Base-by-base conservation (phyloP, 2,113 vertebrate genomes). In the Sylvietta virens region DNA sequence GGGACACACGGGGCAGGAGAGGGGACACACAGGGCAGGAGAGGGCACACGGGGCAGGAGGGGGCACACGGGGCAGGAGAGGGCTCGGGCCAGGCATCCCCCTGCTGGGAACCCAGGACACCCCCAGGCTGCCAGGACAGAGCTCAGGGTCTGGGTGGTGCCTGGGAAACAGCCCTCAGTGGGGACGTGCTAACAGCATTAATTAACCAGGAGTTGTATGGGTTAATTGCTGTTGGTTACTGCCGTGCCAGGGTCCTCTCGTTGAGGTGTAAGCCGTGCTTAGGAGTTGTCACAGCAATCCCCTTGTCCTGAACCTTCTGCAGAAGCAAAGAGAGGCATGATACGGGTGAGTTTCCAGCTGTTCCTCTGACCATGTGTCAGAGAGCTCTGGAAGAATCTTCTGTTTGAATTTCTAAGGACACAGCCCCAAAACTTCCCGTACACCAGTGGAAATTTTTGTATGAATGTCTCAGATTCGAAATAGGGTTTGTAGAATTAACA, bases 21-120 rank as follows among this genome's bases (percentile, higher is more conserved):
- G n/a, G n/a, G n/a, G n/a, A n/a, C n/a, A n/a, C n/a, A n/a, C n/a
- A n/a, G n/a, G n/a, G n/a, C n/a, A n/a, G n/a, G n/a, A n/a, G n/a
- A n/a, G 33, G 44, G 23, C 15, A 15, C 1, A 1, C 28, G 7
- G 3, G 2, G 33, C n/a, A n/a, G n/a, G n/a, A n/a, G n/a, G n/a
- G n/a, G n/a, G n/a, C n/a, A n/a, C n/a, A n/a, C n/a, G n/a, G n/a
- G n/a, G 30, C 15, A 20, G 81, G 81, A 61, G 22, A 28, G 39
- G 33, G 26, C 23, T 81, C 1, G 11, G 45, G 5, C 8, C 1
- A 1, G 30, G 39, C 61, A n/a, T n/a, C n/a, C n/a, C n/a, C n/a
- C n/a, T n/a, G n/a, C n/a, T n/a, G n/a, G n/a, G n/a, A n/a, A n/a
- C 70, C 61, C 7, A 6, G 21, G 13, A 8, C 50, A 15, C 4